These are phyloP conservation scores for Ancistrus triradiatus DNA, from an alignment of 2,113 vertebrate species.

Conservation along the genomic window DNA sequence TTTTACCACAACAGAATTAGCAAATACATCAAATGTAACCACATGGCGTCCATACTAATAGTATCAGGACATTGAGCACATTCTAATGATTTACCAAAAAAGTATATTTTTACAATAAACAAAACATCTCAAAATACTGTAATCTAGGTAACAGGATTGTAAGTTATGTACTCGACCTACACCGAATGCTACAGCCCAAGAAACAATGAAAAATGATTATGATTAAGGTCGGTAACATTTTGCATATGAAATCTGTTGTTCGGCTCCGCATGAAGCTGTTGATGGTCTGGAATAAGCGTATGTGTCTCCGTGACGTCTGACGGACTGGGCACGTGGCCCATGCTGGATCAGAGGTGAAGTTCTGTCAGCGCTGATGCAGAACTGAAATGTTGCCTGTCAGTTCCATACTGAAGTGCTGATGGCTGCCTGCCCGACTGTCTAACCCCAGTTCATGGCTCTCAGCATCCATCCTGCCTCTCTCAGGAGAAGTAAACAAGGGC, in stretches of 20 bases:
- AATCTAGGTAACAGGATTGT: too few species aligned
- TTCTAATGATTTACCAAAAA: too few species aligned
- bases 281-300: neutral
- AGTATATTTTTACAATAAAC: too few species aligned
- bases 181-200: too few species aligned
- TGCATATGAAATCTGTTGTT: constrained; percentile 5
- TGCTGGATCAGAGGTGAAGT: neutral
- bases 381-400: constrained; percentile 8
- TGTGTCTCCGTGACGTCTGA: constrained; percentile 1
- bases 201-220: too few species aligned
- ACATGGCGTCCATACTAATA: too few species aligned
- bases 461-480: constrained; percentile 1
- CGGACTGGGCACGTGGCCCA: neutral
- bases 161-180: too few species aligned
- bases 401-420: neutral
- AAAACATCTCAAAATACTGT: too few species aligned
- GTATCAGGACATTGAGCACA: too few species aligned
- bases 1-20: too few species aligned
- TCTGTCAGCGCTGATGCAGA: constrained; percentile 8
- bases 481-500: constrained; percentile 22
- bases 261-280: neutral
- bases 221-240: too few species aligned
- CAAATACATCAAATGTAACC: too few species aligned
- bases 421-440: constrained; percentile 11
- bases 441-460: constrained; percentile 6